Evolutionary conservation across 2,888 invertebrate genomes (phyloP).

Genomic region (Miltochrista miniata): DNA sequence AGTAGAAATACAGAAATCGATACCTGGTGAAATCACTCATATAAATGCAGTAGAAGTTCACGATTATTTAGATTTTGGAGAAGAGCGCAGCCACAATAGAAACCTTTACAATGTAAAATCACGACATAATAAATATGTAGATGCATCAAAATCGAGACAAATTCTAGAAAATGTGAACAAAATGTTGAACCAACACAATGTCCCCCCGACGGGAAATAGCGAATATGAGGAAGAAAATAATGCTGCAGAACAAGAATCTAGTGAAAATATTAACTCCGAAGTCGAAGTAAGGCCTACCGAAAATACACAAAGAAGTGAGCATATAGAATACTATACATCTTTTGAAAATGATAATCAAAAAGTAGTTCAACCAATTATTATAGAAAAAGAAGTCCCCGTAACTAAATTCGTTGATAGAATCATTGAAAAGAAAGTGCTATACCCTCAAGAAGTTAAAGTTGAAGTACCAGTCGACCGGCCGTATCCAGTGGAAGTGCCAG

Average conservation of each 20-base stretch:
- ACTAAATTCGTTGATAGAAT: constrained; percentile 72
- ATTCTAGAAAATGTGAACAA: constrained; percentile 61
- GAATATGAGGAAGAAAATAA: constrained; percentile 43
- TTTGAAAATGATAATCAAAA: constrained; percentile 55
- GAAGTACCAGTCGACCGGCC: constrained; percentile 70
- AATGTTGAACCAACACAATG: constrained; percentile 53
- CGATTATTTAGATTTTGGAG: constrained; percentile 71
- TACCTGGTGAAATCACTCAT: constrained; percentile 81
- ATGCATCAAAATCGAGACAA: constrained; percentile 65
- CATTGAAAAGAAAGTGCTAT: constrained; percentile 72
- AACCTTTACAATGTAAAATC: constrained; percentile 55
- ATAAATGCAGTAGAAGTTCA: constrained; percentile 76
- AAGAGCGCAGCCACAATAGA: constrained; percentile 64
- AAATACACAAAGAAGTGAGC: constrained; percentile 54
- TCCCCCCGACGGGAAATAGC: constrained; percentile 60
- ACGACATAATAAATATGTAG: constrained; percentile 63
- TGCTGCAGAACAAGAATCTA: constrained; percentile 57
- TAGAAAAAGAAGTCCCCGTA: constrained; percentile 74
- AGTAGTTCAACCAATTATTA: constrained; percentile 73
- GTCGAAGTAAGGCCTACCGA: constrained; percentile 51
- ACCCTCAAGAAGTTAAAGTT: constrained; percentile 67
- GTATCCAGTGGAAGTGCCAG: constrained; percentile 69
- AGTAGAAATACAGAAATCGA: constrained; percentile 87
- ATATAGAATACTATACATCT: constrained; percentile 46
- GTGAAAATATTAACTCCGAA: constrained; percentile 61